A percentile compares a stretch with the other conserved stretches of the same genome.
These are phyloP conservation scores for Eupithecia abbreviata DNA, from an alignment of 2,888 invertebrate genomes.

Conservation along the genomic window DNA sequence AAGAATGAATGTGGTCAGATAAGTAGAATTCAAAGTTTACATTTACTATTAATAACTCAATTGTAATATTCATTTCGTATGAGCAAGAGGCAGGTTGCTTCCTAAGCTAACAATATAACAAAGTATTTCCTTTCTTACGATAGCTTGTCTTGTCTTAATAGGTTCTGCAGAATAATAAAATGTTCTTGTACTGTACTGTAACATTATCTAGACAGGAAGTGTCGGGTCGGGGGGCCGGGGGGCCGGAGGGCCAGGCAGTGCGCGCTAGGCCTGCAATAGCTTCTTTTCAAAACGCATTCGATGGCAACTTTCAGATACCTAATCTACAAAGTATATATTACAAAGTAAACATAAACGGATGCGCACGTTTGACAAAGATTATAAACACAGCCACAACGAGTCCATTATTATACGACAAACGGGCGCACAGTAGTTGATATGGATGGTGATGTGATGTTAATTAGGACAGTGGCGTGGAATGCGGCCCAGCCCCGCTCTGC, in stretches of 20 bases:
- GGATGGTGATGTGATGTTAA: slow-evolving; percentile 32
- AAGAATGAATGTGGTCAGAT: background rate
- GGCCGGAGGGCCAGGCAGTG: slow-evolving; percentile 41
- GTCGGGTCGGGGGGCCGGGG: slow-evolving; percentile 44
- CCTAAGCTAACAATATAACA: slow-evolving; percentile 30
- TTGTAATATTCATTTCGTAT: slow-evolving; percentile 33
- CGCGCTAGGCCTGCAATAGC: slow-evolving; percentile 43
- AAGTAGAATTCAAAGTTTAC: background rate
- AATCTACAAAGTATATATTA: slow-evolving; percentile 9
- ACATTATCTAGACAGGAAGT: slow-evolving; percentile 57
- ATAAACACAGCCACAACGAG: slow-evolving; percentile 37
- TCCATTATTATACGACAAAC: slow-evolving; percentile 35
- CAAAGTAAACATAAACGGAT: slow-evolving; percentile 32
- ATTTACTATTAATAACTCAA: slow-evolving; percentile 19
- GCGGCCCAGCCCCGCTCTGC: slow-evolving; percentile 33
- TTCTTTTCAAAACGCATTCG: slow-evolving; percentile 8
- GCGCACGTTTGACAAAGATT: slow-evolving; percentile 38
- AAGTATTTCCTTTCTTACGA: slow-evolving; percentile 21
- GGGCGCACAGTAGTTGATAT: slow-evolving; percentile 34
- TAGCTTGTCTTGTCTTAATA: slow-evolving; percentile 15
- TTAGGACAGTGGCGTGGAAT: slow-evolving; percentile 45
- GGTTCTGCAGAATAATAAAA: slow-evolving; percentile 21
- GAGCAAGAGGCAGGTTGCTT: slow-evolving; percentile 28
- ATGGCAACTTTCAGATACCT: background rate
- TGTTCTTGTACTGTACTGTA: slow-evolving; percentile 13